A percentile compares a stretch with the other conserved stretches of the same genome.
Evolutionary conservation across 2,797 vertebrate genomes (phyloP).

Genomic region (Galago senegalensis): DNA sequence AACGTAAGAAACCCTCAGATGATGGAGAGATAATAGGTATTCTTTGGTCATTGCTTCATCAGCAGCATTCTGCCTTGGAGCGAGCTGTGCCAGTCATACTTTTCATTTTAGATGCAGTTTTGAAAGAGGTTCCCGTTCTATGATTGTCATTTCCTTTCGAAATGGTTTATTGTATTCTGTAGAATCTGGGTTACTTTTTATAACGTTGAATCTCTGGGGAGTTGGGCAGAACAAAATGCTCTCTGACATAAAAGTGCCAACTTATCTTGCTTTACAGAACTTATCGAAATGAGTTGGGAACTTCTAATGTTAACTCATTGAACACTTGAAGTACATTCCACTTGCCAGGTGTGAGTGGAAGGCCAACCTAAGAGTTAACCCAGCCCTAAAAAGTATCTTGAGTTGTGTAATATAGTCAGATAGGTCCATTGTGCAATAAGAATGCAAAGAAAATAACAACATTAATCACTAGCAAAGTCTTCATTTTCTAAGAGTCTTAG

Average conservation of each 20-base stretch:
- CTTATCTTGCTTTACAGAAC: conserved; percentile 45
- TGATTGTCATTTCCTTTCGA: conserved; percentile 80
- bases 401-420: neutral
- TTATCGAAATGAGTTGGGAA: conserved; percentile 31
- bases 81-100: conserved; percentile 66
- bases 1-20: conserved; percentile 46
- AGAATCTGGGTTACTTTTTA: conserved; percentile 84
- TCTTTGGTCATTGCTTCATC: conserved; percentile 73
- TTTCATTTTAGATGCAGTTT: conserved; percentile 76
- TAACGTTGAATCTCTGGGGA: conserved; percentile 75
- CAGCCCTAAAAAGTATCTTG: neutral
- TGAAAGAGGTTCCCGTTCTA: conserved; percentile 82
- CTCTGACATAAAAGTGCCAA: conserved; percentile 64
- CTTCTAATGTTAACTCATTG: neutral
- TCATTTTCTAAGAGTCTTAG: neutral
- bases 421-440: neutral
- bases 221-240: conserved; percentile 70
- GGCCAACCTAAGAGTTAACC: neutral
- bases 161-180: conserved; percentile 78
- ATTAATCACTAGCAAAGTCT: neutral
- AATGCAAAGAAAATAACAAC: neutral
- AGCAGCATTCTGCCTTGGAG: conserved; percentile 71
- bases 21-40: conserved; percentile 62
- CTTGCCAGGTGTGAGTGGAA: neutral
- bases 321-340: neutral